Conservation (phyloP, 2,797 vertebrate genomes). For the Lacerta viridis region DNA sequence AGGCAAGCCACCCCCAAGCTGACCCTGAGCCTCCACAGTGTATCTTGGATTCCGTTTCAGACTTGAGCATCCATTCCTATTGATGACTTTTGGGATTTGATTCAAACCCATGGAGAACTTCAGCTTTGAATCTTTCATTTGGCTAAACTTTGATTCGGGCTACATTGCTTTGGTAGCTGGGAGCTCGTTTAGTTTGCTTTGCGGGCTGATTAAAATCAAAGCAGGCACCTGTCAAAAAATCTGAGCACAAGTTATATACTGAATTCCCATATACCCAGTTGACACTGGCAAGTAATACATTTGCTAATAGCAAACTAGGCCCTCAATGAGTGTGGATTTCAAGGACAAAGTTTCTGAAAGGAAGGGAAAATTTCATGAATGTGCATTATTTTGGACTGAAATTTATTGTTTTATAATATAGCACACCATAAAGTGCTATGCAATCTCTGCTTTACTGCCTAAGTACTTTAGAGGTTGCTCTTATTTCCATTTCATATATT, state of each 20-base stretch:
- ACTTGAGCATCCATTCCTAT: neutral
- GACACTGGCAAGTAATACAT: constrained; percentile 24
- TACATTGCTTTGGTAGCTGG: neutral
- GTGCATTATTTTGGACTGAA: neutral
- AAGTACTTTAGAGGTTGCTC: neutral
- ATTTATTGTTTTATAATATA: neutral
- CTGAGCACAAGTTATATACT: constrained; percentile 28
- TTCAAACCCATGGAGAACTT: constrained; percentile 20
- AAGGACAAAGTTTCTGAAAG: constrained; percentile 18
- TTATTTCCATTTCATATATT: neutral
- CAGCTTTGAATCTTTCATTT: constrained; percentile 23
- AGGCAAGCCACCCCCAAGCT: no score
- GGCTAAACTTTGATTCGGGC: constrained; percentile 38
- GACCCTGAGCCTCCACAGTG: neutral
- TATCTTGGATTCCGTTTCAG: neutral
- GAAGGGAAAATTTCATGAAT: neutral
- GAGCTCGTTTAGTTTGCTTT: constrained; percentile 30
- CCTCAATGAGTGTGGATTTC: constrained; percentile 7
- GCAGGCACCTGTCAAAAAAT: constrained; percentile 25
- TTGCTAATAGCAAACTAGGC: constrained; percentile 21
- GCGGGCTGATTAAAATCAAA: constrained; percentile 45
- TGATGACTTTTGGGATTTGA: constrained; percentile 9
- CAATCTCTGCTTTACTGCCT: neutral
- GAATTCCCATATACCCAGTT: constrained; percentile 25
- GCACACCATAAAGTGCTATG: neutral